A percentile compares a stretch with the other conserved stretches of the same genome.
These are phyloP conservation scores for Neelides sp. DNA, from an alignment of 1,140 invertebrate genomes.

Conservation along the genomic window DNA sequence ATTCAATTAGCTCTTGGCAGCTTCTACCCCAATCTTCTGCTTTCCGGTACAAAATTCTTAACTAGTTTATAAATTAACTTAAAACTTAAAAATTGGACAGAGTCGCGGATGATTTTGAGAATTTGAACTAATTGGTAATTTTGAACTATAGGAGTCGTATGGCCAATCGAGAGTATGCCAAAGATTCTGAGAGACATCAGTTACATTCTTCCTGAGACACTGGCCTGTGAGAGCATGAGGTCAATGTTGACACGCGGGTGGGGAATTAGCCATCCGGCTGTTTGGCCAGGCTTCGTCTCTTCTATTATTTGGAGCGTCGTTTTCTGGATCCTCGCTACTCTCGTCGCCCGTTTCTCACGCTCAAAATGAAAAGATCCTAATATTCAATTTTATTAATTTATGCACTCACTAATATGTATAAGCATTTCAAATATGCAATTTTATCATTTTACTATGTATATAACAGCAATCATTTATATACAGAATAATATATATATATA, in stretches of 20 bases:
- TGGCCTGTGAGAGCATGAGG: slow-evolving; percentile 76
- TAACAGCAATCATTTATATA: not conserved
- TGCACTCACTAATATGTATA: not conserved
- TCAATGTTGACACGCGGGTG: slow-evolving; percentile 81
- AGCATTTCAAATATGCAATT: not conserved
- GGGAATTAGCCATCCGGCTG: slow-evolving; percentile 62
- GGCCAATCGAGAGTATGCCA: slow-evolving; percentile 90
- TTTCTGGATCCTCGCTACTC: slow-evolving; percentile 68
- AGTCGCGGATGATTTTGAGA: not conserved
- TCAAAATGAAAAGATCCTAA: slow-evolving; percentile 62
- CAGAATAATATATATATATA: no score
- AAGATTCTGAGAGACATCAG: slow-evolving; percentile 59
- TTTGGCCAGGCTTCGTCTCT: slow-evolving; percentile 76
- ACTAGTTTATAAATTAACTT: not conserved
- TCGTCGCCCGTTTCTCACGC: slow-evolving; percentile 41
- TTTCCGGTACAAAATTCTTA: slow-evolving; percentile 54
- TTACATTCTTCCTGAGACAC: slow-evolving; percentile 71
- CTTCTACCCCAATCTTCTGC: slow-evolving; percentile 79
- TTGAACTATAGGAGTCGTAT: slow-evolving; percentile 58
- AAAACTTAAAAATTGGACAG: not conserved
- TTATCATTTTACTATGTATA: not conserved
- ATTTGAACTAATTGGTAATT: not conserved
- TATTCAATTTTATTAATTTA: not conserved
- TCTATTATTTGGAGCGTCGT: slow-evolving; percentile 75
- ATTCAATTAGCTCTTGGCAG: slow-evolving; percentile 85